Evolutionary conservation across 2,888 invertebrate genomes (phyloP), one percentile per base, ranked within the genome.

Genomic region (Tinea semifulvella): DNA sequence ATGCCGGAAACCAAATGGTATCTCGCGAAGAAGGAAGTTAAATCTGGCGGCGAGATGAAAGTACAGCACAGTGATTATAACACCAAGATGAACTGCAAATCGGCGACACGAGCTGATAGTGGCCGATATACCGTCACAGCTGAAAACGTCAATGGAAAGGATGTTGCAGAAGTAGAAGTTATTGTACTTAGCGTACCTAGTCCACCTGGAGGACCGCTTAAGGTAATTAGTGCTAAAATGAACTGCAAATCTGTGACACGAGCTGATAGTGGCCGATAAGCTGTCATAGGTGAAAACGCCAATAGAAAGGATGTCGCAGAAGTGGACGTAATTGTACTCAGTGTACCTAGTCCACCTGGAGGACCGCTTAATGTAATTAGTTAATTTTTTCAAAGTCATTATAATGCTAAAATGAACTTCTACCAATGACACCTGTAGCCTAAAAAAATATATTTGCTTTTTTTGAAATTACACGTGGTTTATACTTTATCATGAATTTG

Each of bases 251-350:
- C 88, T 52, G 92, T 94, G 0, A 90, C 88, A 0, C 82, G 98
- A 6, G 86, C 86, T 0, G 96, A 99, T 66, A 92, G 96, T 39
- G 98, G 97, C 10, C 84, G 90, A 13, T 98, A 98, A 66, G 91
- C 90, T 1, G 84, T 99, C 49, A 91, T 90, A 1, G 97, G 98
- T 10, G 94, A 94, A 68, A 99, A 99, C 63, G 82, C 85, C 44
- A 96, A 94, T 55, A 98, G 98, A n/a, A 91, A 90, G 58, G 98
- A 99, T 63, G 88, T 89, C 18, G 97, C 96, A 13, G 91, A 94
- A 46, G 95, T 98, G 0, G 94, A 94, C 57, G 95, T 99, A 0
- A 91, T 86, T 5, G 91, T 96, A 1, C 73, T 95, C 26, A 95
- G 96, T 57, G 94, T 89, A 54, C 97, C 97, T 1, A 88, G 90